Percentiles rank a stretch among this genome's conserved stretches.
phyloP scores from a whole-genome alignment of 2,888 invertebrate species.

The Pilophorus perplexus region DNA sequence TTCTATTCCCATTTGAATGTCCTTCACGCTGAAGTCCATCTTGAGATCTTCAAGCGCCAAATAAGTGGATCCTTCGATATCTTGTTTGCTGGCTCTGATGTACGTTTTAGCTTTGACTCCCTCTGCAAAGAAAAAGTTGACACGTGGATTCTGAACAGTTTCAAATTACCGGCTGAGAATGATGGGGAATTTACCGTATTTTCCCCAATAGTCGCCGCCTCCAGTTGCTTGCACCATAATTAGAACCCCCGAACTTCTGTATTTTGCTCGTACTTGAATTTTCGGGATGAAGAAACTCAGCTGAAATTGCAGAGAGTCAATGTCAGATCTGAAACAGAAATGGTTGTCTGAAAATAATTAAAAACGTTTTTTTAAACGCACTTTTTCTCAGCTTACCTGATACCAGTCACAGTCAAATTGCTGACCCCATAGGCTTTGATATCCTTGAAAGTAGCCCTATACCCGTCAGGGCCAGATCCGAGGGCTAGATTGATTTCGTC shows the following conservation, averaged over 20 bases:
- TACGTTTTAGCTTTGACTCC: conserved; percentile 81
- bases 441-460: conserved; percentile 75
- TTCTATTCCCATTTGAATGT: conserved; percentile 81
- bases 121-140: conserved; percentile 63
- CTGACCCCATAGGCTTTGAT: conserved; percentile 79
- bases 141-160: too few relatives aligned
- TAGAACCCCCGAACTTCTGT: conserved; percentile 75
- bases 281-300: conserved; percentile 75
- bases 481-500: conserved; percentile 78
- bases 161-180: too few relatives aligned
- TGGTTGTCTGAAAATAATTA: neutral
- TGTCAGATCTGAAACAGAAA: conserved; percentile 66
- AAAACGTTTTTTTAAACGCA: neutral
- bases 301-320: conserved; percentile 77
- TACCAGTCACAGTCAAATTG: conserved; percentile 73
- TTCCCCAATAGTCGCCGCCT: conserved; percentile 86
- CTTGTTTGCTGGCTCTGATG: conserved; percentile 68
- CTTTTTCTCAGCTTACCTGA: too few relatives aligned
- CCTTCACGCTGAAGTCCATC: conserved; percentile 80
- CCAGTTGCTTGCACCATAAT: conserved; percentile 79
- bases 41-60: conserved; percentile 72
- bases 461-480: conserved; percentile 78
- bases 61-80: conserved; percentile 64
- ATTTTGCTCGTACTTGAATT: conserved; percentile 74
- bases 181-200: conserved; percentile 68